Evolutionary conservation across 2,113 vertebrate species (phyloP), one percentile per base, ranked within the genome.

Genomic region (Egretta garzetta): DNA sequence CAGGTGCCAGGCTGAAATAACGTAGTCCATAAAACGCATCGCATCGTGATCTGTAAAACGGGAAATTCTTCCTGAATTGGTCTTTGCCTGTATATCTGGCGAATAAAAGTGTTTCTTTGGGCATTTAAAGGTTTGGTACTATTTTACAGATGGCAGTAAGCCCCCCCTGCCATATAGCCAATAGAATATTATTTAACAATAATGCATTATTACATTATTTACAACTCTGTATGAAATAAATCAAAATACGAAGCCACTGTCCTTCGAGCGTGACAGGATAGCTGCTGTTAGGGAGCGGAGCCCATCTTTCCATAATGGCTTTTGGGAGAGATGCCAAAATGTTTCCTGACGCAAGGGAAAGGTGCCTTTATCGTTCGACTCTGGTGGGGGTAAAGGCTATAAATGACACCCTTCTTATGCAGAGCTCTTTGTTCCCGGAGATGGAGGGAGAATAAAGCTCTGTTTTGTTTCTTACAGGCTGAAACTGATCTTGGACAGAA

Each of bases 11-110:
- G 19, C 53, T 74, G 64, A 28, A 85, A 35, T 10, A 22, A 49
- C 58, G 53, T 35, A 12, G 52, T 80, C 43, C 23, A 1, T 27
- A 19, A 71, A 79, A 21, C 35, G 9, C 35, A 10, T 8, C 4
- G 0, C 17, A 3, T 3, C 0, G 1, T 43, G 49, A 37, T 43
- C 17, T 62, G 7, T n/a, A 8, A 43, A 55, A 72, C n/a, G 16
- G 18, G 30, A 18, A 73, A 5, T 56, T 32, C 5, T 6, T 68
- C 39, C 30, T 14, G 14, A 35, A 2, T 8, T 59, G 5, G 12
- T 7, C 52, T 59, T 55, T 68, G 19, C 35, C n/a, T 58, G 8
- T 19, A 3, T 2, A 6, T 28, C 33, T 47, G 21, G 9, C 32
- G 53, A 30, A 26, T 33, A 53, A 30, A 62, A 27, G 23, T 23